Base-by-base conservation (phyloP, 2,888 invertebrate genomes). In the Trichacis sp. region DNA sequence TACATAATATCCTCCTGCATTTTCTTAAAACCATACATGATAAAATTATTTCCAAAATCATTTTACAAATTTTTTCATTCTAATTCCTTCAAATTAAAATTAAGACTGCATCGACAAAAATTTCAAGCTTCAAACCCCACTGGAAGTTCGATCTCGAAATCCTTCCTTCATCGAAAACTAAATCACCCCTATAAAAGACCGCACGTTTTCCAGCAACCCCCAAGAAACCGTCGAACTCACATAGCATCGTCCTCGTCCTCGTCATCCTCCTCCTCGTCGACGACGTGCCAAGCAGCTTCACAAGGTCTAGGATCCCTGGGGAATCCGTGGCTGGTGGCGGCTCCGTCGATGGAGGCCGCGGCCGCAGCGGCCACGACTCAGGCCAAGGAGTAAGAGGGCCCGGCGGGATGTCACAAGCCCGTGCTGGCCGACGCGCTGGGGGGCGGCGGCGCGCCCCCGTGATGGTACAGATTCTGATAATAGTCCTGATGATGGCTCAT, bases 381-480 rank as follows among this genome's bases (percentile, higher is more conserved):
- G 88, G 94, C 93, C 87, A 94, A 87, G 76, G 94, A 94, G 83
- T 94, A 94, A 67, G 82, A 82, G 72, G 84, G 83, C 4, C 79
- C 71, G 69, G 84, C 84, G 81, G 82, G 84, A 87, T 94, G 94
- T 94, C 94, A 94, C 94, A 94, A 94, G 85, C 93, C 92, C 84
- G 93, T 91, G 81, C 93, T 91, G 0, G 72, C 71, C 15, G 76
- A 71, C 18, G 74, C 72, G 64, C 90, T 86, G 68, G 87, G 83
- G 90, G 92, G 77, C 17, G 81, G 78, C 0, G 76, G 77, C 18
- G 76, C 79, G 52, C 77, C 75, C 24, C 76, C 76, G 47, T 84
- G 78, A 68, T 85, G 85, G 85, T 95, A 94, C 81, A 94, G 87
- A 76, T 93, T 91, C 87, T 93, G 93, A 86, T 94, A 94, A 86